phyloP scores from a whole-genome alignment of 2,113 vertebrate genomes.

The Oreochromis niloticus region DNA sequence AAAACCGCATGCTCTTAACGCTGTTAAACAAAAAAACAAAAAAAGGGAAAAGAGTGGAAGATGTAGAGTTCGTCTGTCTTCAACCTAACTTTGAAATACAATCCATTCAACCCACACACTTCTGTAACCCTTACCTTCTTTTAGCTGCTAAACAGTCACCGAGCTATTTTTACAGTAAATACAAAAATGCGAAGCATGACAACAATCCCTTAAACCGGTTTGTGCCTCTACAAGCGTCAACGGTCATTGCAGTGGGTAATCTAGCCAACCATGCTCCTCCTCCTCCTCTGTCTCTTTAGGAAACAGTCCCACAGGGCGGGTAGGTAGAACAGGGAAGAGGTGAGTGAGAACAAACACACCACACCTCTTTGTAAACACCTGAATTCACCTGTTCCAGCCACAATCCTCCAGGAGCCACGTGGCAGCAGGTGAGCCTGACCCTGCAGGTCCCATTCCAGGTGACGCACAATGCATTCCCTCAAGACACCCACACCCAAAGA shows the following conservation, averaged over 20 bases:
- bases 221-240: background rate
- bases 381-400: constrained; percentile 30
- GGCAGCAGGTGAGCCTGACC: constrained; percentile 27
- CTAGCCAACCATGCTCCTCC: background rate
- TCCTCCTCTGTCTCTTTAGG: constrained; percentile 9
- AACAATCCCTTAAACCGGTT: background rate
- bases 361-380: constrained; percentile 48
- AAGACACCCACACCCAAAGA: background rate
- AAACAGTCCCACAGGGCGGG: constrained; percentile 27
- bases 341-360: constrained; percentile 52
- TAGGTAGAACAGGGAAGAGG: background rate
- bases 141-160: background rate
- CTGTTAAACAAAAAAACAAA: background rate
- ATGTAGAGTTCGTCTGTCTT: background rate
- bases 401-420: constrained; percentile 48
- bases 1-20: constrained; percentile 71
- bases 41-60: background rate
- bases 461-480: background rate
- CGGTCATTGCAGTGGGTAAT: constrained; percentile 30
- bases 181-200: background rate
- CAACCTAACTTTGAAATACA: background rate
- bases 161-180: background rate
- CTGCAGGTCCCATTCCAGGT: background rate
- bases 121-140: background rate
- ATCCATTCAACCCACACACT: background rate